These are phyloP conservation scores for Diploscapter pachys DNA, from an alignment of 1,140 invertebrate genomes.

Conservation along the genomic window DNA sequence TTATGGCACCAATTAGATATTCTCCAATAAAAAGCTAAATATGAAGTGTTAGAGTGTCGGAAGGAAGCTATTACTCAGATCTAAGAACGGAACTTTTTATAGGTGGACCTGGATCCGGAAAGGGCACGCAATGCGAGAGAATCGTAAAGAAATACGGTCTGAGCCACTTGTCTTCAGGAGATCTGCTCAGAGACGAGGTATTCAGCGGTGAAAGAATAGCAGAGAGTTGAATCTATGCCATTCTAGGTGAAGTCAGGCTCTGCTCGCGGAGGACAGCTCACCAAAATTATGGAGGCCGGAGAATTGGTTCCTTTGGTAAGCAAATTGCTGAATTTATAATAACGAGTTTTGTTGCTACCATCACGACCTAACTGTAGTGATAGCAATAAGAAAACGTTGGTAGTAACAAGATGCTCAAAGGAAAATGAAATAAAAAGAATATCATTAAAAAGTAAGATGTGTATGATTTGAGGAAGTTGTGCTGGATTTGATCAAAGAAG, in stretches of 20 bases:
- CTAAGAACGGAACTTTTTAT: not conserved
- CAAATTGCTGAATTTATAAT: slow-evolving; percentile 13
- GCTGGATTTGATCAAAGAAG: slow-evolving; percentile 78
- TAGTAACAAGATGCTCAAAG: too few species aligned
- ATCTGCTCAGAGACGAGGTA: slow-evolving; percentile 78
- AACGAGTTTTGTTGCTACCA: not conserved
- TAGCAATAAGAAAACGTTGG: too few species aligned
- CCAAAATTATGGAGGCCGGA: slow-evolving; percentile 82
- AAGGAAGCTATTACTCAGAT: too few species aligned
- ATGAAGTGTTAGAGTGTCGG: too few species aligned
- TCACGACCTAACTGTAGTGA: slow-evolving; percentile 16
- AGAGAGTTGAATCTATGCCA: not conserved
- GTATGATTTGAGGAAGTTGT: slow-evolving; percentile 72
- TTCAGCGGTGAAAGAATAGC: not conserved
- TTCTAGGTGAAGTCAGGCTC: slow-evolving; percentile 79
- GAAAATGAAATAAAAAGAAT: too few species aligned
- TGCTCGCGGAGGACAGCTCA: slow-evolving; percentile 74
- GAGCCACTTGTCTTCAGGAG: slow-evolving; percentile 92
- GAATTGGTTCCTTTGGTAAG: slow-evolving; percentile 75
- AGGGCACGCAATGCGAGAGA: slow-evolving; percentile 89
- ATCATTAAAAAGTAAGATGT: slow-evolving; percentile 55
- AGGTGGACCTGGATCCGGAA: slow-evolving; percentile 86
- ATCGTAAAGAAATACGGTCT: slow-evolving; percentile 86
- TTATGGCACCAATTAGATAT: not conserved
- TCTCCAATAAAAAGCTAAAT: too few species aligned